A percentile compares a stretch with the other conserved stretches of the same genome.
phyloP scores from a whole-genome alignment of 92 coral and sea anemone genomes.

The Ricordea florida region DNA sequence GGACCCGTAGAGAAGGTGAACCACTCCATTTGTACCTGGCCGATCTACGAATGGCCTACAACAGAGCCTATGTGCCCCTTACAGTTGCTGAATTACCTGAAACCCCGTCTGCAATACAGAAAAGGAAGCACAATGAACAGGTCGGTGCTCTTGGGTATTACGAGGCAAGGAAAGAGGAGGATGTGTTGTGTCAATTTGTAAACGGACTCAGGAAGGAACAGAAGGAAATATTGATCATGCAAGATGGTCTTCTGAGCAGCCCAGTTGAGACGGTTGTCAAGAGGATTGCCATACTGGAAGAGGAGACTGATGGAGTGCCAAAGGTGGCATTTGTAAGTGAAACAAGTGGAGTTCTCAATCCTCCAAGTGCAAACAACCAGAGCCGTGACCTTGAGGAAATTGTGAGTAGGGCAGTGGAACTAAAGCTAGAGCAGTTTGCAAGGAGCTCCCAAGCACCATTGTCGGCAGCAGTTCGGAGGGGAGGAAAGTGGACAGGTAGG shows the following conservation, averaged over 20 bases:
- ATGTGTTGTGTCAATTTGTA: slow-evolving; percentile 52
- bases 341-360: slow-evolving; percentile 18
- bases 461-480: slow-evolving; percentile 55
- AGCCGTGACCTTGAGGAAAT: neutral
- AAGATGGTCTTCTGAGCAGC: slow-evolving; percentile 32
- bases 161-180: slow-evolving; percentile 37
- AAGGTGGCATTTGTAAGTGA: neutral
- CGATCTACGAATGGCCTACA: slow-evolving; percentile 36
- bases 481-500: slow-evolving; percentile 28
- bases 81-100: slow-evolving; percentile 38
- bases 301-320: slow-evolving; percentile 3
- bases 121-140: slow-evolving; percentile 29
- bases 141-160: slow-evolving; percentile 45
- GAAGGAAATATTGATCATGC: slow-evolving; percentile 45
- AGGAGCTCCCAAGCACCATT: slow-evolving; percentile 11
- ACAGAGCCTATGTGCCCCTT: slow-evolving; percentile 59
- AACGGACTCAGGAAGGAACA: slow-evolving; percentile 44
- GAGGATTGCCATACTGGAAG: slow-evolving; percentile 42
- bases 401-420: slow-evolving; percentile 20
- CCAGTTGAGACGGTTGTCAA: slow-evolving; percentile 27
- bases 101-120: slow-evolving; percentile 27
- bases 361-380: neutral
- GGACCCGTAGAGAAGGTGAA: slow-evolving; percentile 43
- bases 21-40: slow-evolving; percentile 56
- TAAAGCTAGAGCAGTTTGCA: slow-evolving; percentile 31